A percentile compares a stretch with the other conserved stretches of the same genome.
These are phyloP conservation scores for Pogonomyrmex barbatus DNA, from an alignment of 1,140 invertebrate genomes.

Conservation along the genomic window DNA sequence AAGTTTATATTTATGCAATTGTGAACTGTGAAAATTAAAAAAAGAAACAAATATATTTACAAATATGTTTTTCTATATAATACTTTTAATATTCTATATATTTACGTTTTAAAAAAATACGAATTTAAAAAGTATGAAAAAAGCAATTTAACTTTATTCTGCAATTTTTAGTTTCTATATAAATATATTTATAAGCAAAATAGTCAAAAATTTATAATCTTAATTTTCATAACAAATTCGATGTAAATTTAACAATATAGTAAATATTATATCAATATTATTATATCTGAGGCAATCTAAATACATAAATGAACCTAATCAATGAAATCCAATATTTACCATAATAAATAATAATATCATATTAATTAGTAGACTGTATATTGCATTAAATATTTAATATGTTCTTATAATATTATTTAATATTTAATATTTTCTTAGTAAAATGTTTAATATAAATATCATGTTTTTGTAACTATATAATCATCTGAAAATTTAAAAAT, in stretches of 20 bases:
- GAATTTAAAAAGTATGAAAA: too few species aligned
- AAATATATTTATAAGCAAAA: neutral
- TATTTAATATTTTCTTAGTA: neutral
- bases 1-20: neutral
- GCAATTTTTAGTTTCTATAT: neutral
- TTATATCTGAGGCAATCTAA: neutral
- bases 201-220: neutral
- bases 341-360: neutral
- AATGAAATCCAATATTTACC: neutral
- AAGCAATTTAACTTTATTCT: neutral
- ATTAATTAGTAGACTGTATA: neutral
- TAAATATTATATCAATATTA: neutral
- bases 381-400: conserved; percentile 10
- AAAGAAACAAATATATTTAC: neutral
- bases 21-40: neutral
- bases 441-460: neutral
- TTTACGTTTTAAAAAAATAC: too few species aligned
- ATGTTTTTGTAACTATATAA: neutral
- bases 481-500: neutral
- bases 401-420: neutral
- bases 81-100: too few species aligned
- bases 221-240: neutral
- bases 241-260: neutral
- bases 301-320: neutral
- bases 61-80: neutral